These are phyloP conservation scores for Hippocampus zosterae DNA, from an alignment of 2,113 vertebrate genomes.

Conservation along the genomic window DNA sequence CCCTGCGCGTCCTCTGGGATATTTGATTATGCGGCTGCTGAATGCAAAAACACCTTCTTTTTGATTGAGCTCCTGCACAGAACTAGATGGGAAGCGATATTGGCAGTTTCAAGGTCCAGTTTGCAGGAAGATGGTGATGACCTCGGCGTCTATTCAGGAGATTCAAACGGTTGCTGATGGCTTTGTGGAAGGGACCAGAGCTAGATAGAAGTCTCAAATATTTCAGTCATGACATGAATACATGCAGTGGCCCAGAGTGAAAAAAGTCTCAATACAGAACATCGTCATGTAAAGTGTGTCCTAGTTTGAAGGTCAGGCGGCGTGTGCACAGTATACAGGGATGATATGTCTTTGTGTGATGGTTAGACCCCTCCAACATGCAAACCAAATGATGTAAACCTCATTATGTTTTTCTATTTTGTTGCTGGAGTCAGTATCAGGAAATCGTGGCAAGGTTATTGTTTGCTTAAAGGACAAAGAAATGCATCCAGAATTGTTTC, in stretches of 20 bases:
- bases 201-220: conserved; percentile 35
- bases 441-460: conserved; percentile 22
- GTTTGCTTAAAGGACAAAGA: conserved; percentile 16
- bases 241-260: conserved; percentile 11
- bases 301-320: conserved; percentile 36
- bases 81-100: conserved; percentile 23
- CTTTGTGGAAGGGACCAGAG: conserved; percentile 37
- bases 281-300: conserved; percentile 23
- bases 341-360: conserved; percentile 11
- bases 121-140: conserved; percentile 41
- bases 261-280: conserved; percentile 23
- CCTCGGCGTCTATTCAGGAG: conserved; percentile 28
- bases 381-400: conserved; percentile 41
- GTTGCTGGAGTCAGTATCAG: conserved; percentile 21
- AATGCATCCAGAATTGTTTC: too few species aligned
- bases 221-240: conserved; percentile 34
- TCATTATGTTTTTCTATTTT: conserved; percentile 46
- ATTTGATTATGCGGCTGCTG: conserved; percentile 61
- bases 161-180: conserved; percentile 42
- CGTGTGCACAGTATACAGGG: background rate
- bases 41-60: conserved; percentile 58
- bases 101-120: conserved; percentile 52
- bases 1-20: conserved; percentile 51
- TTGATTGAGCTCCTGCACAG: conserved; percentile 56
- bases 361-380: conserved; percentile 12